Conservation (phyloP, 2,797 vertebrate genomes). For the Scolopax bukidnonensis region DNA sequence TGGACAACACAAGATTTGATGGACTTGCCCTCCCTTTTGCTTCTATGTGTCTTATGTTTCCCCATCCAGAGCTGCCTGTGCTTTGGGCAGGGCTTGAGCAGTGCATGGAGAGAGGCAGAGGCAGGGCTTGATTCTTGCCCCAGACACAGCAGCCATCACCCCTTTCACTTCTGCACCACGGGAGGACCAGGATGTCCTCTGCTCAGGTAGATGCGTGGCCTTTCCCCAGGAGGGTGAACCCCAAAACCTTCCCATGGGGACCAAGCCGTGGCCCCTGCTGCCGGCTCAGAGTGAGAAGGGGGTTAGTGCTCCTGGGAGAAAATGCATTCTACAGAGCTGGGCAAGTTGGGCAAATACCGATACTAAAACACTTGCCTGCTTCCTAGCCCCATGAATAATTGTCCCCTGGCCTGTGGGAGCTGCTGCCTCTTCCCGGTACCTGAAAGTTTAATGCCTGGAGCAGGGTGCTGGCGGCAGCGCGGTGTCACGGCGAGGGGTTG, state of each 20-base stretch:
- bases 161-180: neutral
- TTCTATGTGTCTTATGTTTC: neutral
- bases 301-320: neutral
- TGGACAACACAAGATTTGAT: neutral
- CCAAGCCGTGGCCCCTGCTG: accelerated
- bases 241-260: neutral
- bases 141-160: neutral
- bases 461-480: neutral
- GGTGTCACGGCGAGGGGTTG: neutral
- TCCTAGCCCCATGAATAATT: accelerated
- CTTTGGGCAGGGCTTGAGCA: neutral
- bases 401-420: neutral
- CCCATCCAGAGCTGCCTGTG: neutral
- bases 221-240: neutral
- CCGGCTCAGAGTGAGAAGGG: accelerated
- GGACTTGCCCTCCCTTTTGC: neutral
- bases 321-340: accelerated
- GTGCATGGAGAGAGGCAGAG: accelerated
- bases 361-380: neutral
- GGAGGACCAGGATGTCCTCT: neutral
- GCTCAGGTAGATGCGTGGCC: accelerated
- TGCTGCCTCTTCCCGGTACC: neutral
- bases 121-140: neutral
- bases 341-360: neutral
- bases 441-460: neutral